Conservation (phyloP, 2,113 vertebrate genomes). For the Eublepharis macularius region DNA sequence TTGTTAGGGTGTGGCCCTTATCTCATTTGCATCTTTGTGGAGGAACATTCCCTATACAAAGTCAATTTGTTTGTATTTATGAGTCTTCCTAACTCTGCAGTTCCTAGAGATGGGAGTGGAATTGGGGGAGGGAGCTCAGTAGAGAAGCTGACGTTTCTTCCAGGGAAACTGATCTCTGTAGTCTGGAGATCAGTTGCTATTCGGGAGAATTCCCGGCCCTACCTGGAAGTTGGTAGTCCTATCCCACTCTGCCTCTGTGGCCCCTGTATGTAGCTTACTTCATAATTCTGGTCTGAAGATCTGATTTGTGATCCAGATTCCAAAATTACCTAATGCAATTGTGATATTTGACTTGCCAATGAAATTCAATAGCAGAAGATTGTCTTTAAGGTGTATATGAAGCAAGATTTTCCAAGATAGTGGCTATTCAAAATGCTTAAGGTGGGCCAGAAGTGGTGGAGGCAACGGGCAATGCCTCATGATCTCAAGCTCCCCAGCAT, state of each 20-base stretch:
- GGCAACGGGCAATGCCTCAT: too few relatives aligned
- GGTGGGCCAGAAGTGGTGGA: background rate
- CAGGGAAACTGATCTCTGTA: too few relatives aligned
- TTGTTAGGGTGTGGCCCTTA: background rate
- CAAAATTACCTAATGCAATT: background rate
- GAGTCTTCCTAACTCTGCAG: too few relatives aligned
- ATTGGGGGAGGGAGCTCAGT: too few relatives aligned
- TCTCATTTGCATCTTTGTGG: background rate
- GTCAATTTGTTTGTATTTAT: background rate
- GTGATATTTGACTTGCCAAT: background rate
- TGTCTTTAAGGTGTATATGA: background rate
- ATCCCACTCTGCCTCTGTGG: background rate
- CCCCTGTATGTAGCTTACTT: background rate
- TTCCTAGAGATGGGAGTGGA: too few relatives aligned
- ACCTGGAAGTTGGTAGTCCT: too few relatives aligned
- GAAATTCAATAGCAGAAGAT: background rate
- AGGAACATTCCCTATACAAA: background rate
- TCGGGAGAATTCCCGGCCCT: too few relatives aligned
- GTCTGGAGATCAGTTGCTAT: too few relatives aligned
- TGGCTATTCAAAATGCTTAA: background rate
- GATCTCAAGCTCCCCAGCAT: too few relatives aligned
- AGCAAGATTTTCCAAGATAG: slow-evolving; percentile 4
- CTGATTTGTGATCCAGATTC: background rate
- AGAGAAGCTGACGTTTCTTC: too few relatives aligned
- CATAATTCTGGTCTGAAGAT: background rate